These are phyloP conservation scores for Helleia helle DNA, from an alignment of 2,888 invertebrate genomes.

Conservation along the genomic window DNA sequence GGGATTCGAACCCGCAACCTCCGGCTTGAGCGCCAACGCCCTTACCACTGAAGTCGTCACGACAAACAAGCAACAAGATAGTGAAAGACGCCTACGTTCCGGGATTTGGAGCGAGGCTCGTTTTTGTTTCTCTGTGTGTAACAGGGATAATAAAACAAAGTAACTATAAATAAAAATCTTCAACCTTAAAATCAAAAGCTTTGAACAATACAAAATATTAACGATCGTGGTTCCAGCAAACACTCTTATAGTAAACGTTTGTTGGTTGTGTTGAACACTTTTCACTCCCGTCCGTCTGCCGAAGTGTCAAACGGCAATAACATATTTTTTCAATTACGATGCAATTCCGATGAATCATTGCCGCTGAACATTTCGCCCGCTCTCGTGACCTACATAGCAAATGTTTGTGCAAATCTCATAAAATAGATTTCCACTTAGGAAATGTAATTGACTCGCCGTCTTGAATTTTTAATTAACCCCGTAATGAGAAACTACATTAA, in stretches of 20 bases:
- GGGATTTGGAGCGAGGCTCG: no score
- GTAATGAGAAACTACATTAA: background rate
- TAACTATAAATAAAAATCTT: no score
- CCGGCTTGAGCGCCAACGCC: no score
- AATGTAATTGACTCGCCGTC: constrained; percentile 20
- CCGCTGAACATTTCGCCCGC: constrained; percentile 43
- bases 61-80: no score
- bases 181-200: no score
- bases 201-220: background rate
- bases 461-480: constrained; percentile 13
- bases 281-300: constrained; percentile 27
- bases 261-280: constrained; percentile 9
- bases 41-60: no score
- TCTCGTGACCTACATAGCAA: constrained; percentile 50
- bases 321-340: constrained; percentile 68
- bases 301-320: constrained; percentile 64
- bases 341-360: constrained; percentile 67
- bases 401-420: constrained; percentile 53
- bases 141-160: no score
- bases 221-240: background rate
- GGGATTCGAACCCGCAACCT: no score
- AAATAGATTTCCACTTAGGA: constrained; percentile 33
- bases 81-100: no score
- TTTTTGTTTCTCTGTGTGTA: no score
- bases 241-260: background rate